Evolutionary conservation across 2,888 invertebrate species (phyloP).

Genomic region (Adineta ricciae): DNA sequence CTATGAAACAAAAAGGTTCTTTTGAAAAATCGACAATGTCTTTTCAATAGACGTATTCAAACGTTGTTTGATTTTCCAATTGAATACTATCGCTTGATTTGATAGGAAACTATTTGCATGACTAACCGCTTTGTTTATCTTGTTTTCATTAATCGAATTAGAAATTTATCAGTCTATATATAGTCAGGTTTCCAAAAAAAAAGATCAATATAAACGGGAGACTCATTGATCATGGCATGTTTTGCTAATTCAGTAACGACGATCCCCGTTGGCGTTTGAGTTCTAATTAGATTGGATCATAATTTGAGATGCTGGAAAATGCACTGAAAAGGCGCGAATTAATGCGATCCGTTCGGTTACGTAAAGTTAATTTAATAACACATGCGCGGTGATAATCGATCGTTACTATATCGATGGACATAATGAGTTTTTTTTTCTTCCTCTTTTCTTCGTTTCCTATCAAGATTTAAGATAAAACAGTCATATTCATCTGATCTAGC

Average conservation of each 20-base stretch:
- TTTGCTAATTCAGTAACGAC: neutral
- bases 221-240: neutral
- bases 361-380: neutral
- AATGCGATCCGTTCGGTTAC: neutral
- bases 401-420: neutral
- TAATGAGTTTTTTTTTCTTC: neutral
- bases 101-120: too few species aligned
- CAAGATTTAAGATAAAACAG: neutral
- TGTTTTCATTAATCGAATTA: too few species aligned
- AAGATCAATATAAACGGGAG: neutral
- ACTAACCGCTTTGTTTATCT: too few species aligned
- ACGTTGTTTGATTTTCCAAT: too few species aligned
- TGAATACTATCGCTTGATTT: too few species aligned
- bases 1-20: too few species aligned
- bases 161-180: too few species aligned
- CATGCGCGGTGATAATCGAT: neutral
- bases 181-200: too few species aligned
- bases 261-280: neutral
- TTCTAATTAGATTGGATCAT: neutral
- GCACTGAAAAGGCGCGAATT: neutral
- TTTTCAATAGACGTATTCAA: too few species aligned
- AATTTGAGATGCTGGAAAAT: neutral
- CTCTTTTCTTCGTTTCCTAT: too few species aligned
- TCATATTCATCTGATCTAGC: neutral
- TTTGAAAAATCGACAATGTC: too few species aligned